These are phyloP conservation scores for Calameuta filiformis DNA, from an alignment of 2,888 invertebrate species.

Conservation along the genomic window DNA sequence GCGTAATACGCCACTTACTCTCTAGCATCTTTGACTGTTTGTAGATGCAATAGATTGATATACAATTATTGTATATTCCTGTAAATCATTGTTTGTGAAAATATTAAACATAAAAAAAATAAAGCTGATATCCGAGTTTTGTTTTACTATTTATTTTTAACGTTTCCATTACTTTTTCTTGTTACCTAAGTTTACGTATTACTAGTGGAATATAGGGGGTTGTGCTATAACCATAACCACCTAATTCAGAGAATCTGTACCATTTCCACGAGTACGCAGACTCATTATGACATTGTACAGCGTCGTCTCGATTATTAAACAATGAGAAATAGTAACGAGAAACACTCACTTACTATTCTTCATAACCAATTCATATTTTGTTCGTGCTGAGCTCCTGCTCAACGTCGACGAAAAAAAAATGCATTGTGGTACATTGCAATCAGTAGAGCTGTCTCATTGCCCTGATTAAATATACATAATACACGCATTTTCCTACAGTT, in stretches of 20 bases:
- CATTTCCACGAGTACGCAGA: not conserved
- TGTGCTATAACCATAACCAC: not conserved
- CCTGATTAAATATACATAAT: conserved; percentile 12
- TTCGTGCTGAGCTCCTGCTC: not conserved
- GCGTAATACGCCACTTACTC: not conserved
- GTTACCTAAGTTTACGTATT: not conserved
- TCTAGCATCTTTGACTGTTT: not conserved
- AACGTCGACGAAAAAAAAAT: conserved; percentile 15
- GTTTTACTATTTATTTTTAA: not conserved
- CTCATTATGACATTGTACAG: not conserved
- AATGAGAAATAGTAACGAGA: not conserved
- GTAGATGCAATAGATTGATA: not conserved
- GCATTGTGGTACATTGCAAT: conserved; percentile 25
- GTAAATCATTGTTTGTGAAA: not conserved
- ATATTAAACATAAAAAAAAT: not conserved
- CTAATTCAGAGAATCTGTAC: not conserved
- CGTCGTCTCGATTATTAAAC: not conserved
- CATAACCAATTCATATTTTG: not conserved
- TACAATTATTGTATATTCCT: not conserved
- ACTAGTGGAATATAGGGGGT: not conserved
- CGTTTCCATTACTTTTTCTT: not conserved
- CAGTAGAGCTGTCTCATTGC: conserved; percentile 5
- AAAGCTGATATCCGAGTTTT: not conserved
- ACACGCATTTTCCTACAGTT: conserved; percentile 24
- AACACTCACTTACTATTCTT: not conserved